Conservation (phyloP, 2,113 vertebrate species). For the Psilopsiagon aymara region DNA sequence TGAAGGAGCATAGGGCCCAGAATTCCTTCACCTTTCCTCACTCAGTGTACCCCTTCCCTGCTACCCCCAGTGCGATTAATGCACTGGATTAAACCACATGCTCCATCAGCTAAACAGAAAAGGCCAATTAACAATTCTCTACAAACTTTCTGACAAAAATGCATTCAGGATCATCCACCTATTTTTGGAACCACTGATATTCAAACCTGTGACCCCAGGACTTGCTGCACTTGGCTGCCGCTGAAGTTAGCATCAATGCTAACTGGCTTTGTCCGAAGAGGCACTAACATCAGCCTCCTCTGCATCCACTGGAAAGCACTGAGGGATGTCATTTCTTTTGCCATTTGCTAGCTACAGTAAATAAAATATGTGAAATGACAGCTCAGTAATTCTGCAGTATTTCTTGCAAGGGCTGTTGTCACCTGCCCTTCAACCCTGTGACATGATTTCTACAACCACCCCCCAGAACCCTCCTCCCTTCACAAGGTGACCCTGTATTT, state of each 20-base stretch:
- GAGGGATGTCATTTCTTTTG: neutral
- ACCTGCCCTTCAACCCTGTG: neutral
- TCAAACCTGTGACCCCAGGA: neutral
- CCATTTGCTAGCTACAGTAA: neutral
- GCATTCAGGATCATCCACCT: accelerated
- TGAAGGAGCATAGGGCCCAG: neutral
- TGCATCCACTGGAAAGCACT: neutral
- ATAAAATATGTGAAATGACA: neutral
- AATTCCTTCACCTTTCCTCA: neutral
- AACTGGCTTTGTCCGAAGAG: neutral
- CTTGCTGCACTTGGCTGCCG: neutral
- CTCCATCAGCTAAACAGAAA: neutral
- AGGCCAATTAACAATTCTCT: neutral
- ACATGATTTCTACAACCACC: neutral
- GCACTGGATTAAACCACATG: neutral
- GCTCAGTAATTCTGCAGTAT: neutral
- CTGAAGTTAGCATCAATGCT: neutral
- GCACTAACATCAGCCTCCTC: neutral
- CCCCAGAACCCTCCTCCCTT: neutral
- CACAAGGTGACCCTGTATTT: neutral
- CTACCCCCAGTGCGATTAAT: neutral
- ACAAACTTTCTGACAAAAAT: neutral
- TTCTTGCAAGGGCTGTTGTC: neutral
- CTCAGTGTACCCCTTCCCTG: accelerated
- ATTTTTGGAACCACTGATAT: neutral